phyloP scores from a whole-genome alignment of 1,140 invertebrate genomes.

The Macrostomum lignano region DNA sequence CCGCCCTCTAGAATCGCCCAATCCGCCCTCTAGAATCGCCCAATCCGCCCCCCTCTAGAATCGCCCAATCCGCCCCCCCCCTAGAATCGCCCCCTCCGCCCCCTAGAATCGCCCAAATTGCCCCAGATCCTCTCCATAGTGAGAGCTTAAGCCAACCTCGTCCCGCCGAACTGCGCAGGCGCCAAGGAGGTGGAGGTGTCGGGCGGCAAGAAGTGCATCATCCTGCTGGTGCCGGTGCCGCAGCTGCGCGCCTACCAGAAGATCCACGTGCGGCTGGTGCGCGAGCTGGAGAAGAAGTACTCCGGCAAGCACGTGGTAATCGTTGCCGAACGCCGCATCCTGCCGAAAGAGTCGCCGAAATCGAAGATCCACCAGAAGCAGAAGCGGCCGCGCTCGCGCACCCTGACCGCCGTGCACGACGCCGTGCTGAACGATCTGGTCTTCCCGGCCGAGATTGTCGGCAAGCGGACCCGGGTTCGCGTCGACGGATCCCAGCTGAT shows the following conservation, averaged over 20 bases:
- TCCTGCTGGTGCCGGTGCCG: constrained; percentile 92
- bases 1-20: no score
- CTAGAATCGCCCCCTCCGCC: no score
- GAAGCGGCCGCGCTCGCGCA: constrained; percentile 76
- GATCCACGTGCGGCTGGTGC: constrained; percentile 69
- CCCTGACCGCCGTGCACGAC: constrained; percentile 84
- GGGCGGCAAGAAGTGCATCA: constrained; percentile 37
- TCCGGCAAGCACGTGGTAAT: constrained; percentile 94
- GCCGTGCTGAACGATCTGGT: constrained; percentile 82
- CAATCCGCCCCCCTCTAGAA: no score
- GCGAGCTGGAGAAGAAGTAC: constrained; percentile 97
- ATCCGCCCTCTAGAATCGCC: no score
- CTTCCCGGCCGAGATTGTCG: constrained; percentile 94
- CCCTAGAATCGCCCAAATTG: no score
- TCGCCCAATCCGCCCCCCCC: no score
- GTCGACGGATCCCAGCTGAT: constrained; percentile 75
- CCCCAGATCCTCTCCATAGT: no score
- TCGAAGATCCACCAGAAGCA: constrained; percentile 66
- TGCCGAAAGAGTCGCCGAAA: constrained; percentile 86
- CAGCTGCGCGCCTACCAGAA: constrained; percentile 88
- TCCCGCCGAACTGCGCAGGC: no score
- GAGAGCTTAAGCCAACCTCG: no score
- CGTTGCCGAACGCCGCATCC: constrained; percentile 75
- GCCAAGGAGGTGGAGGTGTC: background rate
- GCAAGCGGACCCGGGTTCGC: constrained; percentile 70